Evolutionary conservation across 2,113 vertebrate genomes (phyloP), one percentile per base, ranked within the genome.

Genomic region (Struthio camelus): DNA sequence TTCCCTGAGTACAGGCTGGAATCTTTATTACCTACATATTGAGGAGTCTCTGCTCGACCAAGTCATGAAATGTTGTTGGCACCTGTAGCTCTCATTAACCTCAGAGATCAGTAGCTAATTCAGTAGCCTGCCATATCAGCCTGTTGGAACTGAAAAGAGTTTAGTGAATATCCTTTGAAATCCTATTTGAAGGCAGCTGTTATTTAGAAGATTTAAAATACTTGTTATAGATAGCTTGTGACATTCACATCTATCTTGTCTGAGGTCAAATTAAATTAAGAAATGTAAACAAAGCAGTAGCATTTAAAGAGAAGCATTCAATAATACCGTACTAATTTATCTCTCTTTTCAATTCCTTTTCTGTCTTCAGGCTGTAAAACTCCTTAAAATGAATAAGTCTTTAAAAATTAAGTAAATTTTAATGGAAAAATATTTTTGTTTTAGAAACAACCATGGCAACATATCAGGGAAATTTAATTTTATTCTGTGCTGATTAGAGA

Each of bases 241-340:
- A 85, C 50, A 73, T 91, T 87, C 44, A 8, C 40, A 87, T 93
- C 73, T n/a, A 50, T 85, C 78, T 73, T 92, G 10, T 44, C 23
- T 84, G 36, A 0, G 7, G 85, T 87, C 44, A 82, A 90, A 92
- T 94, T 93, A 96, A 92, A 95, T 87, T 92, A 95, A 54, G 53
- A 79, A 70, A 32, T 87, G 13, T 84, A 91, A 91, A 95, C 58
- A 93, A 87, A 89, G 69, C 36, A 81, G 25, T 30, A 92, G 3
- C 6, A 36, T 79, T 92, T n/a, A 79, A 75, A 80, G 53, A 54
- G 46, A 84, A 79, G 32, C 69, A 69, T 13, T 79, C 40, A 40
- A 2, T 64, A 76, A 75, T 76, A 70, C 17, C 71, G 23, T 40
- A 62, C 8, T 30, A 30, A 72, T 92, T 86, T 93, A 27, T 87